phyloP scores from a whole-genome alignment of 2,888 invertebrate genomes.

The Zootermopsis nevadensis region DNA sequence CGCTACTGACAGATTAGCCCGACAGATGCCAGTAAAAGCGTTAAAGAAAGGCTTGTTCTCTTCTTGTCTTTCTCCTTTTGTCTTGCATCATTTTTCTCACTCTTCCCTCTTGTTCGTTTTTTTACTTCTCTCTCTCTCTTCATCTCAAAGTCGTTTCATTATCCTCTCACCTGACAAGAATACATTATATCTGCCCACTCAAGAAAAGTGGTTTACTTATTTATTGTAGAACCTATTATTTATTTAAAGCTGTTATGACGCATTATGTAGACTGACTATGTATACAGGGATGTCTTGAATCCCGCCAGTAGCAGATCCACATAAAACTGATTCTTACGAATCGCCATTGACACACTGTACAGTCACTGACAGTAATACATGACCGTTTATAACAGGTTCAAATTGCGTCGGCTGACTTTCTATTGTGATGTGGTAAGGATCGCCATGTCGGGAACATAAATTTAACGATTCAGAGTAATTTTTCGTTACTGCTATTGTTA shows the following conservation, averaged over 20 bases:
- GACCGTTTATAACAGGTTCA: too few species aligned
- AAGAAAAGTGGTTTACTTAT: constrained; percentile 49
- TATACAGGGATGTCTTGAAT: constrained; percentile 11
- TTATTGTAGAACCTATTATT: constrained; percentile 46
- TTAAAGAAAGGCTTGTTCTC: constrained; percentile 36
- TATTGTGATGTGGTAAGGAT: too few species aligned
- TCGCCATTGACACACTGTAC: constrained; percentile 5
- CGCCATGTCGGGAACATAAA: too few species aligned
- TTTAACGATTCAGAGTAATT: too few species aligned
- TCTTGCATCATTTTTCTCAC: constrained; percentile 43
- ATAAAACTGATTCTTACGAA: constrained; percentile 9
- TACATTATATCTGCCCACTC: constrained; percentile 48
- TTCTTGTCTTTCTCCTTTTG: constrained; percentile 45
- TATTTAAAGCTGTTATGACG: constrained; percentile 47
- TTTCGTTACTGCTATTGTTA: too few species aligned
- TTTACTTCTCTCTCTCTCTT: constrained; percentile 8
- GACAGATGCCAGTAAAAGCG: constrained; percentile 50
- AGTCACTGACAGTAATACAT: neutral
- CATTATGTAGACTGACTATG: constrained; percentile 35
- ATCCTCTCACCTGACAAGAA: constrained; percentile 49
- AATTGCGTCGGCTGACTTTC: too few species aligned
- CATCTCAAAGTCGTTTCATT: constrained; percentile 44
- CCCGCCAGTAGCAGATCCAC: neutral
- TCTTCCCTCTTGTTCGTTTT: constrained; percentile 9
- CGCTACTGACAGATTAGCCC: constrained; percentile 51